These are phyloP conservation scores for Chaetops frenatus DNA, from an alignment of 2,113 vertebrate genomes.

Conservation along the genomic window DNA sequence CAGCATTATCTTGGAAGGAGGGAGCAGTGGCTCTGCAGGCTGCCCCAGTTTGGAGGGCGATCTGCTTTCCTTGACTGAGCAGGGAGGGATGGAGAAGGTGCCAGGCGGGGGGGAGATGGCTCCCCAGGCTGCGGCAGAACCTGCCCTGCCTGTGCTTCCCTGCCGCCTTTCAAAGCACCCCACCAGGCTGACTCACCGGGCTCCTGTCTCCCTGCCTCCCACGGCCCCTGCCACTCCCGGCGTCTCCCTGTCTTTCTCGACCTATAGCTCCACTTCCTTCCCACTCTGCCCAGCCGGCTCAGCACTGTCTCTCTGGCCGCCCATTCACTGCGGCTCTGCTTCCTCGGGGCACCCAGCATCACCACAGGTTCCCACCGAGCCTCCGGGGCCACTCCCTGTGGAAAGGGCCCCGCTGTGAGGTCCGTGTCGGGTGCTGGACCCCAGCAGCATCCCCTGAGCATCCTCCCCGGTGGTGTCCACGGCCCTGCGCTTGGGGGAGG, in stretches of 20 bases:
- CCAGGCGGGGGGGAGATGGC: not conserved
- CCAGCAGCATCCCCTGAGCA: not conserved
- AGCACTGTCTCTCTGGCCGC: not conserved
- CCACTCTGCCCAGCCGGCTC: not conserved
- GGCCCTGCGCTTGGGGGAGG: not conserved
- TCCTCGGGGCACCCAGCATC: not conserved
- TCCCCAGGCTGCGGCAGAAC: slow-evolving; percentile 14
- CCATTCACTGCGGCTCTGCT: not conserved
- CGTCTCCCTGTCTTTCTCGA: slow-evolving; percentile 30
- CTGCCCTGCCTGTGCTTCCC: slow-evolving; percentile 12
- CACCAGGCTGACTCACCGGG: slow-evolving; percentile 22
- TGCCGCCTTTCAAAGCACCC: not conserved
- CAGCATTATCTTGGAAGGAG: not conserved
- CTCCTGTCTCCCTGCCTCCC: slow-evolving; percentile 45
- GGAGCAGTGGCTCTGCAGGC: not conserved
- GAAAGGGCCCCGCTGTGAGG: fast-evolving
- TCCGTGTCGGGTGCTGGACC: fast-evolving
- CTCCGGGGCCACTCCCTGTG: fast-evolving
- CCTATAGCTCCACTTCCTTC: not conserved
- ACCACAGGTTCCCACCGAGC: fast-evolving
- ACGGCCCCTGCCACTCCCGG: slow-evolving; percentile 52
- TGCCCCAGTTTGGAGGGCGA: not conserved
- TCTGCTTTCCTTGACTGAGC: not conserved
- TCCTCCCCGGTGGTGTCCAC: not conserved
- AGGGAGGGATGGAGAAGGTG: not conserved